Conservation (phyloP, 2,888 invertebrate genomes). For the Lycaena phlaeas region DNA sequence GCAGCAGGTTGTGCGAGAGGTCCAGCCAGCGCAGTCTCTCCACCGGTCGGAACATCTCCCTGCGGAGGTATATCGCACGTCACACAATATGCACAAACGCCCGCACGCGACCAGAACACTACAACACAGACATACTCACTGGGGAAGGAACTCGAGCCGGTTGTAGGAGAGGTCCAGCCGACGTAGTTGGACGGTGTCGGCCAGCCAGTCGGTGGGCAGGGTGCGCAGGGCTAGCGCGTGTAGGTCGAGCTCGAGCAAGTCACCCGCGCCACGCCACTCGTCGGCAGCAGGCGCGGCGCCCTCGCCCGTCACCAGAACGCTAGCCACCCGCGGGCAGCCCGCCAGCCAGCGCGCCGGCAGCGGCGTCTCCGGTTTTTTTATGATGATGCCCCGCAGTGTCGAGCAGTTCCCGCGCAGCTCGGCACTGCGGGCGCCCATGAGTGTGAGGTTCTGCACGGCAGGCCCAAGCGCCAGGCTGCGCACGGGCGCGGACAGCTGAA, state of each 20-base stretch:
- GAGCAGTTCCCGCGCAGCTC: neutral
- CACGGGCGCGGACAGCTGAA: neutral
- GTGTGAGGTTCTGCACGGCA: neutral
- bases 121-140: neutral
- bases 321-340: neutral
- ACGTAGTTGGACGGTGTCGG: neutral
- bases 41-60: neutral
- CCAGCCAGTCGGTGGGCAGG: neutral
- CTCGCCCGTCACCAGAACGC: neutral
- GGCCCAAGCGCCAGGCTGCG: neutral
- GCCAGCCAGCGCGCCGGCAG: conserved; percentile 1
- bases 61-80: neutral
- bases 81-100: neutral
- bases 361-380: neutral
- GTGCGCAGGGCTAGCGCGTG: neutral
- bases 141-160: neutral
- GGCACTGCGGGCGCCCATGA: neutral
- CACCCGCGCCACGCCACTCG: neutral
- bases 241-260: neutral
- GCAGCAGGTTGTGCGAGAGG: conserved; percentile 16
- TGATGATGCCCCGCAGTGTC: neutral
- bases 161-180: neutral
- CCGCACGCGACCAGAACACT: neutral
- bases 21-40: conserved; percentile 7
- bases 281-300: neutral